Base-by-base conservation (phyloP, 2,888 invertebrate genomes). In the Agrotis puta region DNA sequence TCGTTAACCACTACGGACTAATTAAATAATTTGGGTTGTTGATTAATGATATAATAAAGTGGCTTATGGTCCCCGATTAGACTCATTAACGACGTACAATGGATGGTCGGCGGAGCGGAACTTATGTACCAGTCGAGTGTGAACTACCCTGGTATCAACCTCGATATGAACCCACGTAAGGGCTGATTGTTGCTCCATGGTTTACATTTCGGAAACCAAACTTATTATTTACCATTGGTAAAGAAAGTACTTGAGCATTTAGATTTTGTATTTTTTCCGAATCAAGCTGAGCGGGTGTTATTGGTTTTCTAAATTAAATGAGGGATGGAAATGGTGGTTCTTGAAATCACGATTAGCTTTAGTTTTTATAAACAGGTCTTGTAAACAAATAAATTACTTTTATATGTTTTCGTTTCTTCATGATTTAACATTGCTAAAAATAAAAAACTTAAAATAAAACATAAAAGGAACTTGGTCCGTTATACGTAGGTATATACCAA, bases 81-180 rank as follows among this genome's bases (percentile, higher is more conserved):
- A 85, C 86, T 90, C 89, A 90, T 92, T 91, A 91, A 88, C 86
- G 87, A 87, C 86, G 87, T 86, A 92, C 90, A 90, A 88, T 88
- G 88, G 87, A 88, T 88, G 90, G 74, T 80, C 93, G 91, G 87
- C 88, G 88, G 88, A 93, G 92, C 86, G 94, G 92, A 93, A 94
- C 85, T 88, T 88, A 93, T 92, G 87, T 89, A 87, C 85, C 93
- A 91, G 88, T 93, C 93, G 91, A 92, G 90, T 92, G 94, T 94
- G 88, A 93, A 94, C 90, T 87, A 89, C 88, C 89, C 89, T 88
- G 88, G 85, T 87, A 84, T 85, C 85, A 86, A 74, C 83, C 79
- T 74, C 76, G 76, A 85, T 89, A 88, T 84, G 81, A 81, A 85
- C 59, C 76, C 87, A 87, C 70, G 74, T 80, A 80, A 72, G 61